Evolutionary conservation across 2,888 invertebrate species (phyloP).

Genomic region (Drosophila mimica): DNA sequence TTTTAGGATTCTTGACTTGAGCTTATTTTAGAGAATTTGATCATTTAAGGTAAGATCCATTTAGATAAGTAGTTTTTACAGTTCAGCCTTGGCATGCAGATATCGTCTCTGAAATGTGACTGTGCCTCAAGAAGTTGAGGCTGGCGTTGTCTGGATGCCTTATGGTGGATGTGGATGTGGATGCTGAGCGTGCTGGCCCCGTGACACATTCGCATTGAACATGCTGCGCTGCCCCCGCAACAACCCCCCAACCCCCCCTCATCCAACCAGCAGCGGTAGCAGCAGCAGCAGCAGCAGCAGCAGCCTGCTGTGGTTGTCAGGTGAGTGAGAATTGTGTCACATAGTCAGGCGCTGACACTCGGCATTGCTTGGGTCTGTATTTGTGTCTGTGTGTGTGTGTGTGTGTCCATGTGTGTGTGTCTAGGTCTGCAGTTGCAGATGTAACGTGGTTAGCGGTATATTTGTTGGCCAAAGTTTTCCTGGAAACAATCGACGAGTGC

Average conservation of each 20-base stretch:
- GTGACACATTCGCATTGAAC: slow-evolving; percentile 74
- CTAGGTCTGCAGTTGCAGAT: slow-evolving; percentile 45
- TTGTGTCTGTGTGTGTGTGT: slow-evolving; percentile 13
- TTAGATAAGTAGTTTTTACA: slow-evolving; percentile 19
- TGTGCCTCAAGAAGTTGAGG: background rate
- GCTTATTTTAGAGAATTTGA: background rate
- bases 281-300: slow-evolving; percentile 31
- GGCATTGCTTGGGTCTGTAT: slow-evolving; percentile 25
- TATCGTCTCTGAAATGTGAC: slow-evolving; percentile 40
- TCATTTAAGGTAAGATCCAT: slow-evolving; percentile 6
- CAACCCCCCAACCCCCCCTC: slow-evolving; percentile 1
- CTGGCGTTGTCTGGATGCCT: slow-evolving; percentile 21
- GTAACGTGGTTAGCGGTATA: slow-evolving; percentile 60
- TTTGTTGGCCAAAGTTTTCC: slow-evolving; percentile 68
- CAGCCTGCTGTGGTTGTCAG: slow-evolving; percentile 65
- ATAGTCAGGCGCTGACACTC: slow-evolving; percentile 77
- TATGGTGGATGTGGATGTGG: slow-evolving; percentile 15
- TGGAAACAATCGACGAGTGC: slow-evolving; percentile 75
- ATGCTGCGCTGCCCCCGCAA: slow-evolving; percentile 69
- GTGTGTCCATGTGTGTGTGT: slow-evolving; percentile 21
- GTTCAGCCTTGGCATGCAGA: slow-evolving; percentile 23
- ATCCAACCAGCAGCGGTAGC: background rate
- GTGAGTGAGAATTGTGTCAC: slow-evolving; percentile 84
- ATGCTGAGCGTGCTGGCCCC: slow-evolving; percentile 74
- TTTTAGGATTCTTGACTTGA: background rate